phyloP scores from a whole-genome alignment of 2,888 invertebrate species.

The Meiosimyza platycephala region DNA sequence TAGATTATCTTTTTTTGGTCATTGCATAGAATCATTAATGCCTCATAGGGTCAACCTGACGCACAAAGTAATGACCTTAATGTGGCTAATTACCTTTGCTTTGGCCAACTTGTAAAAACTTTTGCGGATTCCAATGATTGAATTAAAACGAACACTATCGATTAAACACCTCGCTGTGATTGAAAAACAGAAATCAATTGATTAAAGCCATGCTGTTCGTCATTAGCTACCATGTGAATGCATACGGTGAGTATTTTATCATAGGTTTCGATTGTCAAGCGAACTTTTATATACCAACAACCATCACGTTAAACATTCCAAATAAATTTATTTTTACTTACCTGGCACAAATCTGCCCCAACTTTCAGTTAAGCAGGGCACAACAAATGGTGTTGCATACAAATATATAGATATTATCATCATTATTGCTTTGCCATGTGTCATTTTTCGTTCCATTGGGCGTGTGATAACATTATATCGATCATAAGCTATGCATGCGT shows the following conservation, averaged over 20 bases:
- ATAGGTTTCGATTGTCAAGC: no score
- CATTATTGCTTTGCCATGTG: conserved; percentile 81
- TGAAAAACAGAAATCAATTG: not conserved
- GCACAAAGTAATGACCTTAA: not conserved
- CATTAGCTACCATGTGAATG: no score
- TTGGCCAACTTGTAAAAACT: not conserved
- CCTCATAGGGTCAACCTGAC: no score
- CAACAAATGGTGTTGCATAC: conserved; percentile 84
- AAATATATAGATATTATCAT: conserved; percentile 80
- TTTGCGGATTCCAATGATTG: conserved; percentile 28
- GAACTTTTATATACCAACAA: no score
- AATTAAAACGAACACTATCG: conserved; percentile 9
- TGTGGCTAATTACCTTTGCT: not conserved
- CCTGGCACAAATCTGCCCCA: conserved; percentile 90
- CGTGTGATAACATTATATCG: conserved; percentile 82
- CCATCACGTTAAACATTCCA: not conserved
- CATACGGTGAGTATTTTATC: no score
- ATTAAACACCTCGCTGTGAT: conserved; percentile 5
- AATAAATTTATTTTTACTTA: conserved; percentile 42
- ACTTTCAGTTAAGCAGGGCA: conserved; percentile 81
- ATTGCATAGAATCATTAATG: no score
- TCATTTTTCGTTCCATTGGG: conserved; percentile 85
- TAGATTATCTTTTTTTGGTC: no score
- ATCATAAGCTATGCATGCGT: conserved; percentile 88
- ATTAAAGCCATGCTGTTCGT: not conserved